Evolutionary conservation across 2,113 vertebrate genomes (phyloP), one percentile per base, ranked within the genome.

Genomic region (Lepisosteus oculatus): DNA sequence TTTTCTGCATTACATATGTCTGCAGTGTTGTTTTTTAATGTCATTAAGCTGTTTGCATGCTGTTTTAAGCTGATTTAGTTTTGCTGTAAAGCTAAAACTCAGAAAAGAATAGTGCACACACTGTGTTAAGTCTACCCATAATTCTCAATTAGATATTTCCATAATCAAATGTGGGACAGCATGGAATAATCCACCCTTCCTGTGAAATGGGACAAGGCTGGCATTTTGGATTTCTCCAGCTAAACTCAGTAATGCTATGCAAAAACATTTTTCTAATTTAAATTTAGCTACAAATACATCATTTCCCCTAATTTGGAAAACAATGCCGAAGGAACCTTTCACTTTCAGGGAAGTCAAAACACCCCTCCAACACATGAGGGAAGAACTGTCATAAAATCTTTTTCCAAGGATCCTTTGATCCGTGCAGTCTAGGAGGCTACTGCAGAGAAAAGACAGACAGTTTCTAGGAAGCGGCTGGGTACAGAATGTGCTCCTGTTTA

Each of bases 401-500:
- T 9, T 55, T 55, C 14, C 51, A 29, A 41, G 41, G 59, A 61
- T 55, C 54, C 51, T 68, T 68, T 56, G 67, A 68, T 56, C 59
- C 59, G 5, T 15, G 66, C 17, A 5, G 51, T 65, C 51, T 51
- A 72, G 61, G 61, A 72, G 51, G 51, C 62, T 45, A 65, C 54
- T 67, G 65, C 43, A 45, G 43, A 61, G 45, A 44, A 55, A 44
- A 68, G 65, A 51, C 72, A 61, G 72, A 47, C 44, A 13, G 65
- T 61, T 61, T 73, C 72, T 44, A 57, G 55, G 67, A 68, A 68
- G 51, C 55, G 29, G 11, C 3, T 9, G 8, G 51, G 67, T 56
- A 68, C 67, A 68, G 67, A 68, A 56, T 55, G 67, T 68, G 67
- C 67, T 42, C 15, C 51, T 47, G 47, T 55, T 55, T 68, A 29